These are phyloP conservation scores for Stenichneumon culpator DNA, from an alignment of 2,888 invertebrate genomes.

Conservation along the genomic window DNA sequence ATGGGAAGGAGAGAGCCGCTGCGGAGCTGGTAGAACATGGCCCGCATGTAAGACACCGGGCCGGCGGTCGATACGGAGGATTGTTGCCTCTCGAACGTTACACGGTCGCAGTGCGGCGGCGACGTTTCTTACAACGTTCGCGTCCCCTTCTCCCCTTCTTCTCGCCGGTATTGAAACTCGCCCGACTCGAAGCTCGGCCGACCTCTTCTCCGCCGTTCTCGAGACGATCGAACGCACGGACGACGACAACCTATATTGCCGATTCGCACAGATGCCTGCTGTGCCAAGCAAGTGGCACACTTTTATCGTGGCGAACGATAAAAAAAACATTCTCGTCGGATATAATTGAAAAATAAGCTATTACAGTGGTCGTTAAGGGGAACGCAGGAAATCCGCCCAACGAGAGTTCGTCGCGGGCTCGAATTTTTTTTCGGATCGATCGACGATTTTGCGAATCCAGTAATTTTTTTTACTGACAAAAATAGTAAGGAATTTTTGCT, in stretches of 20 bases:
- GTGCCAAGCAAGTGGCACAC: neutral
- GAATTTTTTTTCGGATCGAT: too few relatives aligned
- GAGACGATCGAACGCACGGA: neutral
- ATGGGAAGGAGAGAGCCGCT: constrained; percentile 5
- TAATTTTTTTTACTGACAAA: neutral
- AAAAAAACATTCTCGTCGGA: neutral
- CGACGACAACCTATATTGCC: constrained; percentile 17
- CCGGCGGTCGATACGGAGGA: constrained; percentile 65
- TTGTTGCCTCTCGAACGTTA: constrained; percentile 59
- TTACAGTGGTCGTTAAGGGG: neutral
- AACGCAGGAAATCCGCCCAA: too few relatives aligned
- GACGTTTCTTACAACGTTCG: neutral
- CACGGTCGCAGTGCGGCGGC: constrained; percentile 14
- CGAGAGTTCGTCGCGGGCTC: too few relatives aligned
- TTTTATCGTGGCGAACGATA: neutral
- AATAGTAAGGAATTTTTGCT: constrained; percentile 72
- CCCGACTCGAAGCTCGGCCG: neutral
- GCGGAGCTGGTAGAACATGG: neutral
- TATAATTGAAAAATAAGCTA: neutral
- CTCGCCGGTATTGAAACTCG: neutral
- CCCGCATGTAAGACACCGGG: constrained; percentile 5
- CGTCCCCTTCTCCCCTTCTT: neutral
- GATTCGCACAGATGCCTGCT: neutral
- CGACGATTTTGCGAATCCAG: too few relatives aligned
- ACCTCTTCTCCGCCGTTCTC: neutral